Evolutionary conservation across 2,113 vertebrate genomes (phyloP).

Genomic region (Pterocles orientalis): DNA sequence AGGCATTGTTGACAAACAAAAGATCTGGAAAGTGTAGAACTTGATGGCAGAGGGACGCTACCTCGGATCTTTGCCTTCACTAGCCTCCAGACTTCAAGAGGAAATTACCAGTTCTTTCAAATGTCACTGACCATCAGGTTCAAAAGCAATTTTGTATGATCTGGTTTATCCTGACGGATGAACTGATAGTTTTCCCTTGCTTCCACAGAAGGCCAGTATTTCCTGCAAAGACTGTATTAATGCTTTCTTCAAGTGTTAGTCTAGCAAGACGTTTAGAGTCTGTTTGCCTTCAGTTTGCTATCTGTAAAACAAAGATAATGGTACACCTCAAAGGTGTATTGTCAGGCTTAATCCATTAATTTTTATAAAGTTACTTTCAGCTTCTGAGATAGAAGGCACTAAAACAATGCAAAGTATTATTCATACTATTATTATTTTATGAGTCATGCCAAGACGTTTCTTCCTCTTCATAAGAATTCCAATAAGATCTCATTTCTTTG

Average conservation of each 20-base stretch:
- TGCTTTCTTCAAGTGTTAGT: not conserved
- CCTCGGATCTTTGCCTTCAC: not conserved
- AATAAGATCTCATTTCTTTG: constrained; percentile 15
- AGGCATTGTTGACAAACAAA: not conserved
- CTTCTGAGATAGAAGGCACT: not conserved
- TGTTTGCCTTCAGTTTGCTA: not conserved
- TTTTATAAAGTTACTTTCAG: constrained; percentile 36
- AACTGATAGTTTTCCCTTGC: not conserved
- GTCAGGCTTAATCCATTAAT: constrained; percentile 28
- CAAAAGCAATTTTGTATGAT: not conserved
- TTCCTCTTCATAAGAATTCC: constrained; percentile 35
- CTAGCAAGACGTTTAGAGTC: not conserved
- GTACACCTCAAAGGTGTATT: not conserved
- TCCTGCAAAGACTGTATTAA: not conserved
- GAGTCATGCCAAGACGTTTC: constrained; percentile 29
- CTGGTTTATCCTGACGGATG: not conserved
- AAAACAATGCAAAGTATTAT: constrained; percentile 49
- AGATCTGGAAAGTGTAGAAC: not conserved
- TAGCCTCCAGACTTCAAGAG: not conserved
- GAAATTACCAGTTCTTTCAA: constrained; percentile 12
- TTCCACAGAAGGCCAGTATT: not conserved
- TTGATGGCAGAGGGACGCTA: not conserved
- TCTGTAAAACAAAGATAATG: constrained; percentile 1
- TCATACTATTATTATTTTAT: constrained; percentile 57
- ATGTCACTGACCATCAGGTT: not conserved